These are phyloP conservation scores for Xanthorhoe spadicearia DNA, from an alignment of 2,888 invertebrate species.

Conservation along the genomic window DNA sequence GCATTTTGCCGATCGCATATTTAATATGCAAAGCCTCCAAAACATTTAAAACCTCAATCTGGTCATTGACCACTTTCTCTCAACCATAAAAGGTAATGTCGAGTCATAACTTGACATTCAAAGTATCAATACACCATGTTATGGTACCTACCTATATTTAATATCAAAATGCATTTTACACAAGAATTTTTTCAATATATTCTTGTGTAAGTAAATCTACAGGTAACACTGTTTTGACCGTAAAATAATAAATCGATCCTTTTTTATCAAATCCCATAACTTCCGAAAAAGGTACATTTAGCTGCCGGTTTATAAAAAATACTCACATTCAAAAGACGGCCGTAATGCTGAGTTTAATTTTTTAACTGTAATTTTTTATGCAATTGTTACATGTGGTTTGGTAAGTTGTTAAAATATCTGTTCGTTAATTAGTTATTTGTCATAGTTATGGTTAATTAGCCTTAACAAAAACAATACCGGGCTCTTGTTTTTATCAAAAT, in stretches of 20 bases:
- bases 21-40: neutral
- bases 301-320: neutral
- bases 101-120: slow-evolving; percentile 9
- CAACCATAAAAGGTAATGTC: neutral
- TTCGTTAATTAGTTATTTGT: no score
- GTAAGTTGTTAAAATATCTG: no score
- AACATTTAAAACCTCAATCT: neutral
- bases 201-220: neutral
- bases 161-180: neutral
- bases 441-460: no score
- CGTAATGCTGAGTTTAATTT: neutral
- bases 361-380: no score
- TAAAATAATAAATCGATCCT: slow-evolving; percentile 6
- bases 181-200: neutral
- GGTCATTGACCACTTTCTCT: slow-evolving; percentile 23
- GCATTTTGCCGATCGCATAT: neutral
- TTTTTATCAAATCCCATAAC: slow-evolving; percentile 8
- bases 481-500: no score
- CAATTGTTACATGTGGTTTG: no score
- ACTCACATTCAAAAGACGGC: neutral
- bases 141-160: no score
- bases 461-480: no score
- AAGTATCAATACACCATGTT: neutral
- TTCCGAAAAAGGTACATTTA: neutral
- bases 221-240: neutral